Evolutionary conservation across 2,797 vertebrate genomes (phyloP).

Genomic region (Lagodon rhomboides): DNA sequence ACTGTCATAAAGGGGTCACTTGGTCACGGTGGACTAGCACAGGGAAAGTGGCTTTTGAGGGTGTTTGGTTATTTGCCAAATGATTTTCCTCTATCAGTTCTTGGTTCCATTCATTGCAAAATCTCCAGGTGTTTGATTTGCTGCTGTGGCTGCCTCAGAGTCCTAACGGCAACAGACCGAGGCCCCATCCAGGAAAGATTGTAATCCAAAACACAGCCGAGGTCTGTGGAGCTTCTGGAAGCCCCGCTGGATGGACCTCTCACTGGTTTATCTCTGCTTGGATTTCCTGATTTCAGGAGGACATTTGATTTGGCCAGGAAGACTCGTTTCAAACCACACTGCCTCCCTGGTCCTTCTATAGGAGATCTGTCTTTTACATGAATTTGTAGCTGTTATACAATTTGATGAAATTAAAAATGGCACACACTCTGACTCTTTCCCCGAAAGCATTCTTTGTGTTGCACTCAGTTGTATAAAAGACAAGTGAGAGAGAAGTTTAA

Average conservation of each 20-base stretch:
- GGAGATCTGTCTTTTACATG: not conserved
- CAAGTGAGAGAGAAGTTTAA: not conserved
- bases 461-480: not conserved
- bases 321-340: not conserved
- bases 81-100: not conserved
- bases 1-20: not conserved
- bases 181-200: not conserved
- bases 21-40: not conserved
- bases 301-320: no score
- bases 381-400: no score
- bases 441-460: no score
- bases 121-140: not conserved
- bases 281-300: no score
- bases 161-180: not conserved
- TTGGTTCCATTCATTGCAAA: not conserved
- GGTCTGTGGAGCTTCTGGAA: not conserved
- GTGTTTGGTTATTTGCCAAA: not conserved
- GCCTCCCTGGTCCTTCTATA: not conserved
- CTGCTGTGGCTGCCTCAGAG: slow-evolving; percentile 1
- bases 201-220: not conserved
- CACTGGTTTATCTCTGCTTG: not conserved
- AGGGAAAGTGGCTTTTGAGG: not conserved
- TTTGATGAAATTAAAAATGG: not conserved
- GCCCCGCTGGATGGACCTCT: slow-evolving; percentile 12
- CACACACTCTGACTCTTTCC: not conserved